A percentile compares a stretch with the other conserved stretches of the same genome.
These are phyloP conservation scores for Conistra vaccinii DNA, from an alignment of 2,888 invertebrate genomes.

Conservation along the genomic window DNA sequence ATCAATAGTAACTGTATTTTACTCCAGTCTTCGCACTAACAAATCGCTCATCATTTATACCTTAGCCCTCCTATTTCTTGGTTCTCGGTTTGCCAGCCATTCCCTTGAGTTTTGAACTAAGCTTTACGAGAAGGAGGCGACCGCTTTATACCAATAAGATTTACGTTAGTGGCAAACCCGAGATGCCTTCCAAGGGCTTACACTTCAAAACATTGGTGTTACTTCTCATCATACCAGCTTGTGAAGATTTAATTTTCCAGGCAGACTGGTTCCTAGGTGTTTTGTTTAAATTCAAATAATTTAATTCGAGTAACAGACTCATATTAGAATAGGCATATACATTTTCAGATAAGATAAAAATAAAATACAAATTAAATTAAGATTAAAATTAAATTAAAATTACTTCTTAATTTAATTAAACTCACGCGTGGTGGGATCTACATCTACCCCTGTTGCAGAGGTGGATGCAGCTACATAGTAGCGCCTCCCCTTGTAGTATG, in stretches of 20 bases:
- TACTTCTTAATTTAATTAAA: too few species aligned
- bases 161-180: constrained; percentile 57
- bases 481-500: too few species aligned
- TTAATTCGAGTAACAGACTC: too few species aligned
- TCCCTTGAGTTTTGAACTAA: constrained; percentile 65
- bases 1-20: not conserved
- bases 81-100: constrained; percentile 61
- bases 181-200: constrained; percentile 36
- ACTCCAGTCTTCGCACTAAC: not conserved
- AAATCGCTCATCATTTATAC: constrained; percentile 37
- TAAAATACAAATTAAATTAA: too few species aligned
- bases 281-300: constrained; percentile 2
- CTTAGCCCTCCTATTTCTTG: constrained; percentile 37
- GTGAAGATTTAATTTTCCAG: constrained; percentile 13
- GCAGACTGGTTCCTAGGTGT: not conserved
- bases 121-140: constrained; percentile 54
- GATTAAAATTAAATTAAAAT: too few species aligned
- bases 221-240: constrained; percentile 33
- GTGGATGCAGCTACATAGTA: too few species aligned
- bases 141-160: constrained; percentile 67
- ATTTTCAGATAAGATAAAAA: too few species aligned
- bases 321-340: too few species aligned
- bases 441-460: too few species aligned
- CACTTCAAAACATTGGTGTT: constrained; percentile 40
- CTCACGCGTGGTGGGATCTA: too few species aligned